Conservation (phyloP, 2,888 invertebrate genomes). For the Copidosoma aretas region DNA sequence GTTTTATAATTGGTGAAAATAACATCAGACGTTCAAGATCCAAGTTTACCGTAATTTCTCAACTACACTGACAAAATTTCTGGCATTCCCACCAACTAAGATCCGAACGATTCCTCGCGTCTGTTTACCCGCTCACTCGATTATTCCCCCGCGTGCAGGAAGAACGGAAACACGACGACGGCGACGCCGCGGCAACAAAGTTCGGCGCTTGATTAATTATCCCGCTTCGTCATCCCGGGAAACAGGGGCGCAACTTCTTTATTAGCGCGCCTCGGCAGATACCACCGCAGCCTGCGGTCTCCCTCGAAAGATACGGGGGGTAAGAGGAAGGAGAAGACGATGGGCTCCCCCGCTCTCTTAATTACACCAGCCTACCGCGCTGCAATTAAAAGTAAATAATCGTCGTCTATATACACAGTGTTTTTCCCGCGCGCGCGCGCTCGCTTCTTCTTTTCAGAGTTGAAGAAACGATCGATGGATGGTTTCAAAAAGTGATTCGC, state of each 20-base stretch:
- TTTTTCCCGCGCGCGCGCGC: neutral
- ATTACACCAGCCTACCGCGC: neutral
- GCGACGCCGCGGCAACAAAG: neutral
- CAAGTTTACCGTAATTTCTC: too few species aligned
- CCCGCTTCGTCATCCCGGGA: neutral
- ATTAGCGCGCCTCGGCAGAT: neutral
- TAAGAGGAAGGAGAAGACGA: conserved; percentile 5
- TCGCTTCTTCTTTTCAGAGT: conserved; percentile 1
- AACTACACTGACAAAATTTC: too few species aligned
- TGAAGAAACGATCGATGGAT: conserved; percentile 30
- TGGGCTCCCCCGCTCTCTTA: neutral
- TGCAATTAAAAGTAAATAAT: conserved; percentile 39
- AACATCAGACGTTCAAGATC: too few species aligned
- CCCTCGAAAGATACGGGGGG: neutral
- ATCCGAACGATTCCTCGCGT: too few species aligned
- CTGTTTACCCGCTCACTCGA: too few species aligned
- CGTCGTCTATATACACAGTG: conserved; percentile 2
- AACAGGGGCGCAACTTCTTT: conserved; percentile 4
- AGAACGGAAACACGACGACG: neutral
- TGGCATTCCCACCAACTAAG: too few species aligned
- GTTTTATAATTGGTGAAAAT: too few species aligned
- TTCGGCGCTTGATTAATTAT: neutral
- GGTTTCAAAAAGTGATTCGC: neutral
- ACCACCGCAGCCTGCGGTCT: neutral
- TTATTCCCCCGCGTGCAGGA: too few species aligned